Base-by-base conservation (phyloP, 1,140 invertebrate genomes). In the Planococcus citri region DNA sequence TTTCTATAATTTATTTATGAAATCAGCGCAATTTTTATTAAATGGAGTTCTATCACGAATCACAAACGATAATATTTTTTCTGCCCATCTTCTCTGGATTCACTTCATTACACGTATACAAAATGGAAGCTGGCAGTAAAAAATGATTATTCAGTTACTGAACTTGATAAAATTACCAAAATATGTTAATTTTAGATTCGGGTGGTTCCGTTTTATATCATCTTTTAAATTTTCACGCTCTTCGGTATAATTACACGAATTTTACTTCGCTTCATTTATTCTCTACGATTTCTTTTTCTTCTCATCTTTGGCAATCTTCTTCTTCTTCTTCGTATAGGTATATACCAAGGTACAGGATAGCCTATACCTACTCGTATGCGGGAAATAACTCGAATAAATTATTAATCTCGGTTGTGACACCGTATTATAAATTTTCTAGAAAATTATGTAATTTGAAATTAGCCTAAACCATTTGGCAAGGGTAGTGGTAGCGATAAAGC, bases 71-170 rank as follows among this genome's bases (percentile, higher is more conserved):
- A n/a, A n/a, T n/a, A n/a, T n/a, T n/a, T n/a, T n/a, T n/a, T n/a
- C n/a, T n/a, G n/a, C n/a, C n/a, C n/a, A n/a, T n/a, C 60, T 21
- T 64, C 60, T 64, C 60, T 64, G 22, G 6, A 4, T 64, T 64
- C 60, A 64, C 17, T 64, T 27, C 17, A 64, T 64, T 64, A 64
- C 24, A 24, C 12, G 21, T 9, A 64, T 20, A 64, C 60, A 64
- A 64, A 64, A 64, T 64, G 60, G 60, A 64, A 64, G 22, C 10
- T 64, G 60, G 60, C 22, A 27, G 25, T 9, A 17, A 64, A 21
- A 3, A 20, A 21, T 27, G 25, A 64, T 64, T 27, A 25, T 64
- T 64, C 60, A 64, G 60, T 64, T 64, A 21, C 60, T 64, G 24
- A 64, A 64, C 60, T 64, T 58, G n/a, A n/a, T 25, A 64, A 24